Conservation (phyloP, 1,140 invertebrate genomes). For the Zaprionus camerounensis region DNA sequence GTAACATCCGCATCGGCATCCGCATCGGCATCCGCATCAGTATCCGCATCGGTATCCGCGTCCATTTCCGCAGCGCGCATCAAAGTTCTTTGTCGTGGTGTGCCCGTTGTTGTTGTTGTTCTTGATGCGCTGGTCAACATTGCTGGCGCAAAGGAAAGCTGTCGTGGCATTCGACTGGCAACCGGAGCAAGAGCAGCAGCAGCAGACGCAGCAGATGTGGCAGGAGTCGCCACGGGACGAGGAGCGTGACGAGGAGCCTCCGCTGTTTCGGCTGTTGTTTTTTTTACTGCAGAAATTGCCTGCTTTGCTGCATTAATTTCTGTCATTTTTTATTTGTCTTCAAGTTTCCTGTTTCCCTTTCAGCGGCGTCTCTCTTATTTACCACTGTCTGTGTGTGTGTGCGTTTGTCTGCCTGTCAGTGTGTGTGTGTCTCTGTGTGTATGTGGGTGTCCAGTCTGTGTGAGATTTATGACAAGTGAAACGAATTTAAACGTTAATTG, state of each 20-base stretch:
- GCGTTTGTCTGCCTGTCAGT: background rate
- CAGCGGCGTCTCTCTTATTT: background rate
- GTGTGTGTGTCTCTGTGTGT: background rate
- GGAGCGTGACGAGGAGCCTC: background rate
- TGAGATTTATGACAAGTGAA: conserved; percentile 50
- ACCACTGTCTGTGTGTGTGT: background rate
- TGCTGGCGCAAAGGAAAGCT: background rate
- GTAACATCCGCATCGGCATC: conserved; percentile 4
- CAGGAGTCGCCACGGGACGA: too few relatives aligned
- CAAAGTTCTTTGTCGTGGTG: conserved; percentile 61
- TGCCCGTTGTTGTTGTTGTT: conserved; percentile 33
- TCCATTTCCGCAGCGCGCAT: conserved; percentile 69
- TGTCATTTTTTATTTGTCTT: conserved; percentile 49
- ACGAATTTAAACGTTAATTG: conserved; percentile 59
- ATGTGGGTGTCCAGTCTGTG: conserved; percentile 1
- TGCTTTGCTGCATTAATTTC: conserved; percentile 57
- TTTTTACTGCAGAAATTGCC: conserved; percentile 43
- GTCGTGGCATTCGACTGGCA: background rate
- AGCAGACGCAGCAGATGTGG: background rate
- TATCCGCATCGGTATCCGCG: conserved; percentile 63
- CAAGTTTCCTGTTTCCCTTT: conserved; percentile 18
- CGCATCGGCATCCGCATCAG: conserved; percentile 53
- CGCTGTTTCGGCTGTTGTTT: conserved; percentile 35
- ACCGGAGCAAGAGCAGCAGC: background rate
- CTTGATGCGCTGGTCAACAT: conserved; percentile 16